phyloP scores from a whole-genome alignment of 2,888 invertebrate species.

The Brachypterus glaber region DNA sequence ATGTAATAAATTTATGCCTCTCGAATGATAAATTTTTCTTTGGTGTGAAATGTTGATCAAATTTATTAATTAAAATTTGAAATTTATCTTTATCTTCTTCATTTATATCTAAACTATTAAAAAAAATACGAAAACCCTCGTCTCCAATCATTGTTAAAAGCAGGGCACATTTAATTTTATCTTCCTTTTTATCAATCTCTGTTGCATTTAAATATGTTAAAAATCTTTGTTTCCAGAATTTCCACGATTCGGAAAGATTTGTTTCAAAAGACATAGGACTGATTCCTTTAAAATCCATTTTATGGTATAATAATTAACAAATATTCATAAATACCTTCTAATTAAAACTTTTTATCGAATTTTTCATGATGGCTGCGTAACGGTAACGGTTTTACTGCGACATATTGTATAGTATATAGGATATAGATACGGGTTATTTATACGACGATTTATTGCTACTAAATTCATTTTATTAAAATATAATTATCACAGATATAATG shows the following conservation, averaged over 20 bases:
- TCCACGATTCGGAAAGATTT: conserved; percentile 17
- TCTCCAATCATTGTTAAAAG: conserved; percentile 3
- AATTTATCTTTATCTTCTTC: conserved; percentile 5
- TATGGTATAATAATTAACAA: conserved; percentile 12
- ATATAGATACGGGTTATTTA: too few relatives aligned
- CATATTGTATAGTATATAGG: too few relatives aligned
- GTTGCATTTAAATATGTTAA: background rate
- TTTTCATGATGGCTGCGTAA: too few relatives aligned
- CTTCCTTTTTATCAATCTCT: conserved; percentile 1
- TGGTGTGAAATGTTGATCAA: conserved; percentile 3
- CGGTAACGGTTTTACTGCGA: too few relatives aligned
- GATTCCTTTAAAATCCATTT: conserved; percentile 3
- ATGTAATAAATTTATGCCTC: conserved; percentile 10
- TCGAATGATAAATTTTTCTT: conserved; percentile 8
- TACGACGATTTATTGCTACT: too few relatives aligned
- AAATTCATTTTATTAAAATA: too few relatives aligned
- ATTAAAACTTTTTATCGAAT: too few relatives aligned
- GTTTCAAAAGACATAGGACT: conserved; percentile 6
- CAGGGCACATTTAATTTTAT: conserved; percentile 3
- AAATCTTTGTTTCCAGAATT: conserved; percentile 12
- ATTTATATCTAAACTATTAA: conserved; percentile 4
- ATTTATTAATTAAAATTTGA: conserved; percentile 2
- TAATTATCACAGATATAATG: too few relatives aligned
- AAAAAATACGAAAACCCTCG: conserved; percentile 1
- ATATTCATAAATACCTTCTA: too few relatives aligned